Evolutionary conservation across 2,888 invertebrate genomes (phyloP), one percentile per base, ranked within the genome.

Genomic region (Opisthograptis luteolata): DNA sequence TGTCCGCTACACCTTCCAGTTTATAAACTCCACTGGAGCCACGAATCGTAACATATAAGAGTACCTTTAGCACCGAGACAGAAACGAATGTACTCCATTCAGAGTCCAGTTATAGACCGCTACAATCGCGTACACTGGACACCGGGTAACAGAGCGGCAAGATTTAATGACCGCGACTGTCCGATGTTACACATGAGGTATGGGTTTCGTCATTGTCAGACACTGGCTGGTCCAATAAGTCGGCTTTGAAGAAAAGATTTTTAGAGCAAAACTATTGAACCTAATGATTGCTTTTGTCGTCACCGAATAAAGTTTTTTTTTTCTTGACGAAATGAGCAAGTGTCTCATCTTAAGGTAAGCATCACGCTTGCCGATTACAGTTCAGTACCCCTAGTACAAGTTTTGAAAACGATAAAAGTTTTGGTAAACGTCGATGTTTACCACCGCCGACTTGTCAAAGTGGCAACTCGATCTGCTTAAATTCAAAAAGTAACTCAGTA

Each of bases 21-120:
- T n/a, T n/a, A n/a, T n/a, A n/a, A n/a, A n/a, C n/a, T n/a, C n/a
- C n/a, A n/a, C n/a, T n/a, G n/a, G n/a, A 17, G 17, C 17, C 17
- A 17, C 20, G 35, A 54, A 64, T 73, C 75, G 66, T 46, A 20
- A 4, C n/a, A 0, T 57, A 32, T 70, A 78, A 79, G 73, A 31
- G 42, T 2, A 14, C 37, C 39, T 50, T 58, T 56, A 63, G 43
- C 54, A 52, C 66, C 68, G 66, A 80, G 87, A 87, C 87, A 86
- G 84, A 82, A 81, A 87, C 81, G 83, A 87, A 86, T 87, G 86
- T 75, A 68, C 76, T 64, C 72, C 80, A 83, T 87, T 83, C 84
- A 81, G 79, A 87, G 87, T 86, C 87, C 89, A 86, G 89, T 89
- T 89, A 87, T 77, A 81, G 77, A 77, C 88, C 89, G 89, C 86